Evolutionary conservation across 2,113 vertebrate species (phyloP).

Genomic region (Raja brachyura): DNA sequence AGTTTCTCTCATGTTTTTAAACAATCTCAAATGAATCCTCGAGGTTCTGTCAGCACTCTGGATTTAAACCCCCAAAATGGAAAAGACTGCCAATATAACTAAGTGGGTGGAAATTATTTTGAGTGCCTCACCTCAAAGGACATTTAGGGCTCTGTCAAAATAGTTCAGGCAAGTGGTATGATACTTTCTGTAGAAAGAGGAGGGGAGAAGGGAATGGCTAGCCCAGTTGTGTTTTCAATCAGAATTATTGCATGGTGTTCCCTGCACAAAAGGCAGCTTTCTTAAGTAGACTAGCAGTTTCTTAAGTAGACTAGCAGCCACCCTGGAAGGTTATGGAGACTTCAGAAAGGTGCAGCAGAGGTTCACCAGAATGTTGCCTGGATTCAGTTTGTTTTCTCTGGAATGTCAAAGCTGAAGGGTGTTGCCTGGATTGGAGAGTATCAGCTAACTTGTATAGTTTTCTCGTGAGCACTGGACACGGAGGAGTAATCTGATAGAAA

Average conservation of each 20-base stretch:
- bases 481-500: no score
- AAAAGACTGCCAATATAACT: background rate
- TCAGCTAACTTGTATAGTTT: no score
- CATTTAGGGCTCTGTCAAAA: background rate
- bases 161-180: background rate
- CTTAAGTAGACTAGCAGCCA: background rate
- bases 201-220: background rate
- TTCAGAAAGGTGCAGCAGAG: no score
- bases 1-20: no score
- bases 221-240: background rate
- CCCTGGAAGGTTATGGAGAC: no score
- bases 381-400: no score
- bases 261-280: background rate
- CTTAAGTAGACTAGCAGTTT: background rate
- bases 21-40: background rate
- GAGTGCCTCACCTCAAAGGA: background rate
- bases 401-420: no score
- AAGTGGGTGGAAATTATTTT: background rate
- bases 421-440: no score
- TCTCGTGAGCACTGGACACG: no score
- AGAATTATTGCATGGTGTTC: background rate
- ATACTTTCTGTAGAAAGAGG: background rate
- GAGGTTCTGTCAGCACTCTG: background rate
- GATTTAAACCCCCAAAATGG: background rate
- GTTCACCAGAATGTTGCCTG: no score